Conservation (phyloP, 2,888 invertebrate genomes). For the Cacoxenus indagator region DNA sequence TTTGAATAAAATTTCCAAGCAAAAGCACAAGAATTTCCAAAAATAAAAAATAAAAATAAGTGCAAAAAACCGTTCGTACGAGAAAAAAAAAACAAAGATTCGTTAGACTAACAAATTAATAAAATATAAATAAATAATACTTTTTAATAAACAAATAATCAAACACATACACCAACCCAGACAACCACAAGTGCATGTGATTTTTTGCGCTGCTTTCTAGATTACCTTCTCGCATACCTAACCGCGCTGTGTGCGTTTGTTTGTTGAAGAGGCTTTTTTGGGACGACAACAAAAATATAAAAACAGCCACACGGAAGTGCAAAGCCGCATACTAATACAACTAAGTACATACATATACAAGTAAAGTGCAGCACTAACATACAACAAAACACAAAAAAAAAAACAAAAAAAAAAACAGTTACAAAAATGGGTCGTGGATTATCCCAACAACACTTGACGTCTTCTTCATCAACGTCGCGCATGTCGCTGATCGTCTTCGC, state of each 20-base stretch:
- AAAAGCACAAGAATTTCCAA: background rate
- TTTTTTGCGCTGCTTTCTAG: background rate
- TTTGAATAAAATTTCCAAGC: too few species aligned
- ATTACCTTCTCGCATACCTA: background rate
- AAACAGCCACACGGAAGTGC: constrained; percentile 8
- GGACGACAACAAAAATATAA: background rate
- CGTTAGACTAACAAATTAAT: constrained; percentile 14
- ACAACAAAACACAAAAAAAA: background rate
- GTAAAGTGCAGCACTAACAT: constrained; percentile 11
- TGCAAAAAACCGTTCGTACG: constrained; percentile 21
- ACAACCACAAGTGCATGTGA: constrained; percentile 13
- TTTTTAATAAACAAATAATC: constrained; percentile 7
- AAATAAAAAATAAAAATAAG: constrained; percentile 1
- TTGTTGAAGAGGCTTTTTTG: constrained; percentile 9
- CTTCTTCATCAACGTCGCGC: constrained; percentile 1
- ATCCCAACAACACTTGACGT: constrained; percentile 28
- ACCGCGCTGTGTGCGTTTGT: background rate
- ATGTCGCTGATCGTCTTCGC: constrained; percentile 60
- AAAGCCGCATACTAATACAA: background rate
- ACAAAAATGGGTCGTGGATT: constrained; percentile 38
- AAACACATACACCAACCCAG: constrained; percentile 14
- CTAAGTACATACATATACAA: constrained; percentile 28
- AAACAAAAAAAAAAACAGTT: background rate
- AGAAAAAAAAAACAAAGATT: constrained; percentile 26
- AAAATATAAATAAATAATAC: constrained; percentile 8